Evolutionary conservation across 2,797 vertebrate species (phyloP).

Genomic region (Poeciliopsis infans): DNA sequence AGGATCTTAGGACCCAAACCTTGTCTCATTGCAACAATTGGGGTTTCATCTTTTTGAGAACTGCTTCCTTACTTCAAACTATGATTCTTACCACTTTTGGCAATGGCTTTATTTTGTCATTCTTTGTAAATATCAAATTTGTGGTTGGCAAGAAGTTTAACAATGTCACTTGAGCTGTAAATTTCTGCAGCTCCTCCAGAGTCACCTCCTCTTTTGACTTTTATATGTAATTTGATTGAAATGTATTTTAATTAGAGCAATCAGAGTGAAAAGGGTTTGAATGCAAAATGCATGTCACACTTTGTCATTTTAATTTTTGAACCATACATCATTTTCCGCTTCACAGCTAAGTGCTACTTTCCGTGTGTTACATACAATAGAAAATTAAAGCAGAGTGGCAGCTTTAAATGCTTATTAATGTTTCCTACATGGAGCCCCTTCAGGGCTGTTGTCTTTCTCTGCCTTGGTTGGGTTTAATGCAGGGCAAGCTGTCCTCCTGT

Average conservation of each 20-base stretch:
- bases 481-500: slow-evolving; percentile 48
- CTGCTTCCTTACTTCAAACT: background rate
- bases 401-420: slow-evolving; percentile 18
- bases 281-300: background rate
- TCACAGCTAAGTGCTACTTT: no score
- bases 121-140: background rate
- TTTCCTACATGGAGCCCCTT: slow-evolving; percentile 23
- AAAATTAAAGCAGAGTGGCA: background rate
- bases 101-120: background rate
- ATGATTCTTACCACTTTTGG: background rate
- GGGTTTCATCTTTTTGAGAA: background rate
- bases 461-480: slow-evolving; percentile 47
- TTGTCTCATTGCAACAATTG: background rate
- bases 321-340: background rate
- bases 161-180: background rate
- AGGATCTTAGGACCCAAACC: background rate
- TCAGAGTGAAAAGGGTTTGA: background rate
- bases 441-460: slow-evolving; percentile 25
- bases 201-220: background rate
- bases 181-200: background rate
- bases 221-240: background rate
- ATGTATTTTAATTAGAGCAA: background rate
- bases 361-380: background rate
- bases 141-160: background rate
- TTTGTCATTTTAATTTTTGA: background rate